phyloP scores from a whole-genome alignment of 2,113 vertebrate genomes.

The Cavia aperea region DNA sequence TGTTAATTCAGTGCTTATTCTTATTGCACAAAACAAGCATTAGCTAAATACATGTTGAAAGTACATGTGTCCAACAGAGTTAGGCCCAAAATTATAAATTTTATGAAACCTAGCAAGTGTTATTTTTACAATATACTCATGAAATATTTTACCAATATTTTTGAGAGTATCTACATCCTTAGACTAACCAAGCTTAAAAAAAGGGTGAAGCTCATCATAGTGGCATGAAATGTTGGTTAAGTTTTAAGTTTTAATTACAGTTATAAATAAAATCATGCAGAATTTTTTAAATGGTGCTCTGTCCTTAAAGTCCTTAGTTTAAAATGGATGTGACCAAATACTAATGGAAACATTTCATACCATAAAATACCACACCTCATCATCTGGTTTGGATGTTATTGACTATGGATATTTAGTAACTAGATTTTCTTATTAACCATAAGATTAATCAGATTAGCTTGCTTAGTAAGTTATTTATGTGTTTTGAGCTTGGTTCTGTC shows the following conservation, averaged over 20 bases:
- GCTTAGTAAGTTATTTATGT: neutral
- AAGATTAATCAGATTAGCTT: neutral
- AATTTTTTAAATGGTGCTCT: neutral
- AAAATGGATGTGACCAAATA: neutral
- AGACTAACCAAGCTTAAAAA: conserved; percentile 11
- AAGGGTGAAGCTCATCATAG: neutral
- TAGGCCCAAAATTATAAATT: neutral
- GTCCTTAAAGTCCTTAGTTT: conserved; percentile 4
- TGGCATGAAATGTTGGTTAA: neutral
- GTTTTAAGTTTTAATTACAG: conserved; percentile 9
- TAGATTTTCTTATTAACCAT: neutral
- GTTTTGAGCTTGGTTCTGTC: neutral
- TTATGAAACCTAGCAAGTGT: neutral
- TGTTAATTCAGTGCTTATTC: neutral
- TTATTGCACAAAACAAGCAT: neutral
- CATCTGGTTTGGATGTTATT: neutral
- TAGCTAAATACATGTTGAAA: conserved; percentile 14
- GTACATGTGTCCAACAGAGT: neutral
- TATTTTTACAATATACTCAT: neutral
- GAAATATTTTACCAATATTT: neutral
- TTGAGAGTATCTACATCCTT: neutral
- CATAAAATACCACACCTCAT: neutral
- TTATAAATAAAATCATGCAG: neutral
- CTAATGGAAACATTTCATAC: conserved; percentile 9
- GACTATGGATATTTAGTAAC: neutral